Conservation (phyloP, 2,888 invertebrate species). For the Vesta saturnalis region DNA sequence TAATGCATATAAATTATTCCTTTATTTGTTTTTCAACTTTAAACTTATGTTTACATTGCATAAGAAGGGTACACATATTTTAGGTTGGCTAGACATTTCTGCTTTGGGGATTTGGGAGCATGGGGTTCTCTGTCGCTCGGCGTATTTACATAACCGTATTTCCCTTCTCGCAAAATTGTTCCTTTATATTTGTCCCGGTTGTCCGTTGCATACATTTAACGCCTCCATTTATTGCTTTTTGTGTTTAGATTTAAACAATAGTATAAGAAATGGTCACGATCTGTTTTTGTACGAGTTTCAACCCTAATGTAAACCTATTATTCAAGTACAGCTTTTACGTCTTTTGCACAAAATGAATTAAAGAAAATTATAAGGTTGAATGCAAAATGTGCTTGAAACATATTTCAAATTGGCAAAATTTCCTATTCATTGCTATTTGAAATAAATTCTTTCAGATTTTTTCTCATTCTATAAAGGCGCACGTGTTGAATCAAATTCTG, state of each 20-base stretch:
- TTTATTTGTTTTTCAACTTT: conserved; percentile 32
- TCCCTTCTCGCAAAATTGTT: conserved; percentile 35
- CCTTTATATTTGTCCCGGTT: conserved; percentile 34
- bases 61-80: conserved; percentile 30
- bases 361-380: too few species aligned
- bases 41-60: conserved; percentile 26
- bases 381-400: not conserved
- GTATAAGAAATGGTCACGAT: conserved; percentile 8
- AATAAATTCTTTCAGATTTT: conserved; percentile 20
- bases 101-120: conserved; percentile 33
- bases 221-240: conserved; percentile 25
- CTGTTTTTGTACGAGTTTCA: not conserved
- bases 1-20: conserved; percentile 22
- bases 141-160: conserved; percentile 38
- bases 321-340: not conserved
- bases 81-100: conserved; percentile 29
- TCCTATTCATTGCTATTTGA: not conserved
- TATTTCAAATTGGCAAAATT: not conserved
- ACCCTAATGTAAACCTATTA: too few species aligned
- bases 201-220: conserved; percentile 31
- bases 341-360: too few species aligned
- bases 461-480: conserved; percentile 19
- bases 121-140: conserved; percentile 30
- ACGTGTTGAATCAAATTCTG: conserved; percentile 21
- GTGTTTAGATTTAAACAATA: conserved; percentile 24